Base-by-base conservation (phyloP, 2,888 invertebrate genomes). In the Shargacucullia verbasci region DNA sequence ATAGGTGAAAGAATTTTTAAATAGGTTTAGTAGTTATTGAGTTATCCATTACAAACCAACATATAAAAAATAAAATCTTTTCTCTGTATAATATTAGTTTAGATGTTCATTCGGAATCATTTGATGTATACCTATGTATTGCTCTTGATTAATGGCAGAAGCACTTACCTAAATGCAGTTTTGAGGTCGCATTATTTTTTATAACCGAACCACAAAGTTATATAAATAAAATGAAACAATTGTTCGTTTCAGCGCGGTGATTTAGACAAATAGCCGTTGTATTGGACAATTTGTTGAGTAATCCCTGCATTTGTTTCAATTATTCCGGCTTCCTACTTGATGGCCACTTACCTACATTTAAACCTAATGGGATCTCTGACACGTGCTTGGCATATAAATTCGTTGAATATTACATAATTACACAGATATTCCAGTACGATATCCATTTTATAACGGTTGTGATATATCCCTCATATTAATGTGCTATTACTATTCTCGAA, bases 231-330 rank as follows among this genome's bases (percentile, higher is more conserved):
- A 85, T 73, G 73, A 69, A 76, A 81, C 88, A 88, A 86, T 33
- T 84, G 85, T 82, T 78, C 81, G 79, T 87, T 87, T 84, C 82
- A 86, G 79, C 80, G 80, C 72, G 77, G 69, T 82, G 90, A 92
- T 90, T 90, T 91, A 89, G 88, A 94, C 84, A 93, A 93, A 94
- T 94, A 87, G 88, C 89, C 84, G 78, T 91, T 92, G 91, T 90
- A 93, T 93, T 93, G 91, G 79, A 92, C 92, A 92, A 93, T 91
- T 91, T 91, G 92, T 92, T 84, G 90, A 91, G 90, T 92, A 93
- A 94, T 91, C 91, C 90, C 76, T 81, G 83, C 93, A 93, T 94
- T 93, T 91, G 89, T 94, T 92, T 92, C 92, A 93, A 93, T 94
- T 93, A 94, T 89, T 84, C 82, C 79, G 81, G 84, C 83, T 89